These are phyloP conservation scores for Pseudoips prasinana DNA, from an alignment of 2,888 invertebrate genomes.

Conservation along the genomic window DNA sequence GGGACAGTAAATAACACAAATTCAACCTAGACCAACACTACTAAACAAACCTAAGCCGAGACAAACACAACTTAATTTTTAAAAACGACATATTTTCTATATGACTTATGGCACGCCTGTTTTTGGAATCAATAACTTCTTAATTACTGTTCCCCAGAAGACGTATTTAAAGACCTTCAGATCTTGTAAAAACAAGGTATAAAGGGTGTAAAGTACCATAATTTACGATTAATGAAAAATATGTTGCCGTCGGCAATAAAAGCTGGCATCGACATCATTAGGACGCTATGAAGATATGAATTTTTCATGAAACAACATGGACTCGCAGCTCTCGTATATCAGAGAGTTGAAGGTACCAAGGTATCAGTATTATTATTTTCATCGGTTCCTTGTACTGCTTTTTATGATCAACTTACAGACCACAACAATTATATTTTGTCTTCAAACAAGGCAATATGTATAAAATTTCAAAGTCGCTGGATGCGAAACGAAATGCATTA, in stretches of 20 bases:
- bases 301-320: constrained; percentile 80
- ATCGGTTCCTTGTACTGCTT: constrained; percentile 55
- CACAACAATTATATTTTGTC: constrained; percentile 57
- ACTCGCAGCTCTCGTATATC: constrained; percentile 56
- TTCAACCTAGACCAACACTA: too few relatives aligned
- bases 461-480: constrained; percentile 40
- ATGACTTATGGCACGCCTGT: too few relatives aligned
- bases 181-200: too few relatives aligned
- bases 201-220: constrained; percentile 50
- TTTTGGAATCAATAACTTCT: too few relatives aligned
- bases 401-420: constrained; percentile 51
- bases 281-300: constrained; percentile 68
- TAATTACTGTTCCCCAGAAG: too few relatives aligned
- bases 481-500: constrained; percentile 54
- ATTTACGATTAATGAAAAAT: constrained; percentile 72
- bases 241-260: constrained; percentile 69
- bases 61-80: too few relatives aligned
- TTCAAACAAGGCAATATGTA: constrained; percentile 54
- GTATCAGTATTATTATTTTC: constrained; percentile 59
- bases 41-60: too few relatives aligned
- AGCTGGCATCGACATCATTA: constrained; percentile 75
- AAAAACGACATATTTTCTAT: too few relatives aligned
- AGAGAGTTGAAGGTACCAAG: constrained; percentile 45
- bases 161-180: too few relatives aligned
- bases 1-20: too few relatives aligned